These are phyloP conservation scores for Sussaba pulchella DNA, from an alignment of 2,888 invertebrate genomes.

Conservation along the genomic window DNA sequence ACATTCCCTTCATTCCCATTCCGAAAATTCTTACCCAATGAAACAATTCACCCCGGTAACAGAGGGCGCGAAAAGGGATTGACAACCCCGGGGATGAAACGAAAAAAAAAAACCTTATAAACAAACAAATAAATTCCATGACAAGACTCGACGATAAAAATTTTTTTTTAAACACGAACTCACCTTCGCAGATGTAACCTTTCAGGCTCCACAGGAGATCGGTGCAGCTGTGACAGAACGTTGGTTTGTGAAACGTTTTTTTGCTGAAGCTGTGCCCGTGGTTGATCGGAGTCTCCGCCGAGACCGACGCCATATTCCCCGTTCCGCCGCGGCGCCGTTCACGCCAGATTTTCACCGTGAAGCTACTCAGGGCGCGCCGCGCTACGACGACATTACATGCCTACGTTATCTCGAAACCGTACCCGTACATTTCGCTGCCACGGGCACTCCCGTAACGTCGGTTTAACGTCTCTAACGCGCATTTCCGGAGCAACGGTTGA, in stretches of 20 bases:
- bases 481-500: conserved; percentile 77
- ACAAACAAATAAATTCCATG: no score
- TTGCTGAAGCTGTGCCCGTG: conserved; percentile 99
- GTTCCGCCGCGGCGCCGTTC: conserved; percentile 86
- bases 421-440: conserved; percentile 85
- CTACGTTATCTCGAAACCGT: conserved; percentile 86
- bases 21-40: no score
- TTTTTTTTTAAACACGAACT: conserved; percentile 30
- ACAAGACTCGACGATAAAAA: no score
- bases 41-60: no score
- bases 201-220: conserved; percentile 99
- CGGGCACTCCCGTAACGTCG: conserved; percentile 71
- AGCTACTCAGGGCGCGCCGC: conserved; percentile 83
- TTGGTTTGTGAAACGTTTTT: conserved; percentile 99
- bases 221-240: conserved; percentile 99
- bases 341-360: conserved; percentile 88
- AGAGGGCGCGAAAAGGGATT: no score
- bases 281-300: conserved; percentile 86
- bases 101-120: no score
- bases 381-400: conserved; percentile 82
- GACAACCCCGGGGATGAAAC: no score
- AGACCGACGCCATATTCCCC: conserved; percentile 87
- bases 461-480: conserved; percentile 81
- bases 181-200: conserved; percentile 99
- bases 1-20: no score